Conservation (phyloP, 2,888 invertebrate species). For the Monoplex corrugatus region DNA sequence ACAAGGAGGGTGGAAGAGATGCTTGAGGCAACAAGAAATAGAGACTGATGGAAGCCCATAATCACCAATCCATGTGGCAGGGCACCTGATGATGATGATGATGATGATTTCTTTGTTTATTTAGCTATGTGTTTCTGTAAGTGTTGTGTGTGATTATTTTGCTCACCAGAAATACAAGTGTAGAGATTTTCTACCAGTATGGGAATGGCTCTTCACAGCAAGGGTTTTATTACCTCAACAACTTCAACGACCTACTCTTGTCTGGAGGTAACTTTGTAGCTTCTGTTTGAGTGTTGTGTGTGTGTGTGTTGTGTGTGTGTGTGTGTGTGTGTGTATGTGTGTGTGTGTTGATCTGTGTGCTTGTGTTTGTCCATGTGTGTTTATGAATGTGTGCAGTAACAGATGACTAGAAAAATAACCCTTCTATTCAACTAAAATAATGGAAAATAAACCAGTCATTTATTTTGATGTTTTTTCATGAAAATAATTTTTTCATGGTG, state of each 20-base stretch:
- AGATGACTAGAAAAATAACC: too few species aligned
- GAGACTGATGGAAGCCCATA: too few species aligned
- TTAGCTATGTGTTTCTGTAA: neutral
- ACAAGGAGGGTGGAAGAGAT: too few species aligned
- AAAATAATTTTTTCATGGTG: too few species aligned
- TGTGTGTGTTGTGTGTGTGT: neutral
- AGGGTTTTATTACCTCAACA: constrained; percentile 94
- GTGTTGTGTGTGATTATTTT: neutral
- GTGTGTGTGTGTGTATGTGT: neutral
- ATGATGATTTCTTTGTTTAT: too few species aligned
- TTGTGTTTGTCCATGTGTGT: neutral
- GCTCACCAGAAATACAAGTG: constrained; percentile 88
- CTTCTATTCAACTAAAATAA: too few species aligned
- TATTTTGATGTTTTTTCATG: too few species aligned
- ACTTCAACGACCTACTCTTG: constrained; percentile 89
- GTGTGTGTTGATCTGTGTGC: neutral
- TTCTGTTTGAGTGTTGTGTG: neutral
- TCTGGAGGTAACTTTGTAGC: constrained; percentile 84
- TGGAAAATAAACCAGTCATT: too few species aligned
- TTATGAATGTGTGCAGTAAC: neutral
- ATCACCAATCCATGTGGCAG: too few species aligned
- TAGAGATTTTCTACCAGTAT: constrained; percentile 91
- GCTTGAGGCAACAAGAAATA: too few species aligned
- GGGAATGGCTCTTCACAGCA: constrained; percentile 85
- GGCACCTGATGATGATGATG: too few species aligned